phyloP scores from a whole-genome alignment of 2,888 invertebrate genomes.

The Oscheius sp. region DNA sequence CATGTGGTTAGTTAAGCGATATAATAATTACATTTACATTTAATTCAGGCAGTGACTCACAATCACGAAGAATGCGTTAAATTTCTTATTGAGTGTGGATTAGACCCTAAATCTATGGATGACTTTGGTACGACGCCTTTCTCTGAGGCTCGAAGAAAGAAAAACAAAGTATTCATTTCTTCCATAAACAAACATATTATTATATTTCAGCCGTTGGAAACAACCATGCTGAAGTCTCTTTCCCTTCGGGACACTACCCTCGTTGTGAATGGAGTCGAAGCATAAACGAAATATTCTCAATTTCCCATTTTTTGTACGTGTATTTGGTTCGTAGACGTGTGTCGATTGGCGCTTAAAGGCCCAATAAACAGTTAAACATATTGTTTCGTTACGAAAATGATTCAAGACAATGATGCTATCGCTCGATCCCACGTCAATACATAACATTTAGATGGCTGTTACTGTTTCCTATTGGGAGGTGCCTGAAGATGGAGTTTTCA shows the following conservation, averaged over 20 bases:
- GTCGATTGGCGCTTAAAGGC: background rate
- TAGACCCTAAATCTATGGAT: conserved; percentile 55
- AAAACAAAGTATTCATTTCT: conserved; percentile 29
- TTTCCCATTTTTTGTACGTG: conserved; percentile 5
- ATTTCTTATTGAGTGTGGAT: conserved; percentile 53
- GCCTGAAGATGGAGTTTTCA: background rate
- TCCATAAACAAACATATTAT: background rate
- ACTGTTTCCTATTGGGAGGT: background rate
- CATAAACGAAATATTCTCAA: background rate
- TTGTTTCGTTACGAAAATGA: background rate
- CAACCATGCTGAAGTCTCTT: conserved; percentile 13
- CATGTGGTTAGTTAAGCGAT: conserved; percentile 58
- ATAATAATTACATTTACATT: background rate
- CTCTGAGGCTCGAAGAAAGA: conserved; percentile 50
- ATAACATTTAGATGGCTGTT: background rate
- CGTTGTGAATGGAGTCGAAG: conserved; percentile 4
- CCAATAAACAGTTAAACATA: background rate
- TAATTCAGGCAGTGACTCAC: conserved; percentile 54
- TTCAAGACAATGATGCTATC: background rate
- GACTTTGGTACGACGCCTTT: conserved; percentile 59
- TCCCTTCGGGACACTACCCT: background rate
- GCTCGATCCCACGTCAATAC: no score
- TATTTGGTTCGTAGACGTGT: conserved; percentile 18
- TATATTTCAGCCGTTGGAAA: conserved; percentile 11
- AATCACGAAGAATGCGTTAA: conserved; percentile 53